These are phyloP conservation scores for Rana temporaria DNA, from an alignment of 2,113 vertebrate species.

Conservation along the genomic window DNA sequence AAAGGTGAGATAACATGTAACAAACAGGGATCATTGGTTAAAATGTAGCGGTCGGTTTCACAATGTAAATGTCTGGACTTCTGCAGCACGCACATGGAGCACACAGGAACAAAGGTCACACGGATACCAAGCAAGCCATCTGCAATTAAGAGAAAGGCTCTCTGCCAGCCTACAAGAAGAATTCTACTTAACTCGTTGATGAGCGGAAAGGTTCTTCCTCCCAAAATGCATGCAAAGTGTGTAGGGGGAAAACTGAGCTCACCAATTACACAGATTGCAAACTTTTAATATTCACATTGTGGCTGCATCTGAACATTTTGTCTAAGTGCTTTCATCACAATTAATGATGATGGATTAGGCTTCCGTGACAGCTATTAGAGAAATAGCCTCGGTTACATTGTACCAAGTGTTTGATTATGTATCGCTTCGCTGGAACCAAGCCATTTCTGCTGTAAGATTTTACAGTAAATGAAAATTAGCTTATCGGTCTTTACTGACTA, in stretches of 20 bases:
- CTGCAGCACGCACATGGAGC: conserved; percentile 1
- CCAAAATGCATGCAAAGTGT: conserved; percentile 13
- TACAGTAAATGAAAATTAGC: conserved; percentile 54
- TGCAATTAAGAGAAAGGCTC: conserved; percentile 32
- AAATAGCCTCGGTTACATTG: conserved; percentile 26
- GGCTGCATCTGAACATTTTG: conserved; percentile 53
- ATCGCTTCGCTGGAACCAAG: conserved; percentile 39
- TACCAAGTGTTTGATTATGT: conserved; percentile 48
- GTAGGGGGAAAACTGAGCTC: neutral
- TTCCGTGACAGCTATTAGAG: conserved; percentile 49
- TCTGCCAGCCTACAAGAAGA: conserved; percentile 11
- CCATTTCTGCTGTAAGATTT: conserved; percentile 48
- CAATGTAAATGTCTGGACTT: conserved; percentile 3
- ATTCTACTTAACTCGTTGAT: conserved; percentile 25
- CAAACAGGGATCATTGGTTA: conserved; percentile 17
- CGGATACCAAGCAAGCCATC: conserved; percentile 29
- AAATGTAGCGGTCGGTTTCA: neutral
- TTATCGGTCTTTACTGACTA: conserved; percentile 30
- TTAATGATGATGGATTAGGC: conserved; percentile 53
- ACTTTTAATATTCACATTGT: conserved; percentile 56
- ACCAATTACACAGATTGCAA: conserved; percentile 51
- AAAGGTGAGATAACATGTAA: conserved; percentile 23
- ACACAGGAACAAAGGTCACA: conserved; percentile 24
- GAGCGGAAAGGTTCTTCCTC: neutral
- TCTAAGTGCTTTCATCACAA: conserved; percentile 57